phyloP scores from a whole-genome alignment of 2,797 vertebrate genomes.

The Coracias cyanogaster region DNA sequence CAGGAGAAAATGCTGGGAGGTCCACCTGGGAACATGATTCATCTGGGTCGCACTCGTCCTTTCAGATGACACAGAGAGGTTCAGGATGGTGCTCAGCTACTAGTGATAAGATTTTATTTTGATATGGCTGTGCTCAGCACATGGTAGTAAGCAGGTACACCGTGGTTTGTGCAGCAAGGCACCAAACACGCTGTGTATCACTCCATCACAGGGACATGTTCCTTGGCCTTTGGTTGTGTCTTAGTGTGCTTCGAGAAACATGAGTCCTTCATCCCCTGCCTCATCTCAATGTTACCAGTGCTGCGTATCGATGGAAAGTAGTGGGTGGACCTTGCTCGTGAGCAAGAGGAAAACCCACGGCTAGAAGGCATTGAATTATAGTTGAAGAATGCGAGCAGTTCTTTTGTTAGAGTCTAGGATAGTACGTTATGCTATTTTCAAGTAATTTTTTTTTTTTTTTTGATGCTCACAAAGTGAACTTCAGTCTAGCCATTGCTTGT shows the following conservation, averaged over 20 bases:
- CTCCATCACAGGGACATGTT: neutral
- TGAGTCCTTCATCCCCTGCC: neutral
- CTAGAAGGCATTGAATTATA: neutral
- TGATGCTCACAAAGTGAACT: conserved; percentile 18
- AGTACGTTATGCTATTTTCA: conserved; percentile 1
- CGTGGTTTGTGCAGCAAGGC: neutral
- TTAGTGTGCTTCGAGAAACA: neutral
- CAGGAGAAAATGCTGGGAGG: conserved; percentile 31
- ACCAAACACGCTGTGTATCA: neutral
- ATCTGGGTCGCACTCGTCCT: neutral
- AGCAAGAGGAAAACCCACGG: neutral
- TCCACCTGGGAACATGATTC: conserved; percentile 38
- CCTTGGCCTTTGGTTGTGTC: neutral
- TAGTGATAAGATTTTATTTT: neutral
- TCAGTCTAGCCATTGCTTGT: conserved; percentile 13
- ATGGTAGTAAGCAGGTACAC: neutral
- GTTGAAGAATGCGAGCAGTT: neutral
- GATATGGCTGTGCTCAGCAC: neutral
- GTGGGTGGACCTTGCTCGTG: neutral
- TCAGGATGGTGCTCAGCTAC: neutral
- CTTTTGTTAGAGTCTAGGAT: neutral
- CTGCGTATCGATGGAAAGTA: neutral
- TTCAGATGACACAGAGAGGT: neutral
- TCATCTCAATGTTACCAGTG: fast-evolving
- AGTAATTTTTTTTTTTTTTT: neutral